Conservation (phyloP, 2,888 invertebrate genomes). For the Agrochola macilenta region DNA sequence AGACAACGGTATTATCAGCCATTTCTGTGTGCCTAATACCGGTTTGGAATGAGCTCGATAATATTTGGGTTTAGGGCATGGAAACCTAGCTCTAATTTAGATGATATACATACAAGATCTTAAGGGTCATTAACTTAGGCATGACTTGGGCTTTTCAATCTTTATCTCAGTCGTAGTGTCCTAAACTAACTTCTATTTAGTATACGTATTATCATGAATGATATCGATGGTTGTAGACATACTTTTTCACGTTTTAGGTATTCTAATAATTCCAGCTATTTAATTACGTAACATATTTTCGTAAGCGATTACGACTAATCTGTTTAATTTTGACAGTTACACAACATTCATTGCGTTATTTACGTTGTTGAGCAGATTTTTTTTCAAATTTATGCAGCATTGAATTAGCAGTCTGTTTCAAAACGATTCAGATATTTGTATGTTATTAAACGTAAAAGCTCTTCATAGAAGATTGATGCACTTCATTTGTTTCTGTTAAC, state of each 20-base stretch:
- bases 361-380: no score
- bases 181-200: neutral
- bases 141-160: neutral
- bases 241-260: neutral
- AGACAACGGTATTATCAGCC: neutral
- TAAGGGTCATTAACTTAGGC: conserved; percentile 4
- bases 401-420: no score
- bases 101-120: neutral
- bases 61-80: neutral
- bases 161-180: neutral
- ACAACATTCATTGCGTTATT: no score
- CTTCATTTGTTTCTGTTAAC: neutral
- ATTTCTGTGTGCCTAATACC: neutral
- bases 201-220: no score
- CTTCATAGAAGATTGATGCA: neutral
- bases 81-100: neutral
- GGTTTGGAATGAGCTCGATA: neutral
- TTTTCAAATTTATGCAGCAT: no score
- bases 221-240: no score
- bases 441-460: neutral
- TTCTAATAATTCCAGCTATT: neutral
- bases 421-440: neutral
- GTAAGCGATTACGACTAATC: no score
- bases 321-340: no score
- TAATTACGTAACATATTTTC: no score